phyloP scores from a whole-genome alignment of 2,113 vertebrate species.

The Sorex fumeus region DNA sequence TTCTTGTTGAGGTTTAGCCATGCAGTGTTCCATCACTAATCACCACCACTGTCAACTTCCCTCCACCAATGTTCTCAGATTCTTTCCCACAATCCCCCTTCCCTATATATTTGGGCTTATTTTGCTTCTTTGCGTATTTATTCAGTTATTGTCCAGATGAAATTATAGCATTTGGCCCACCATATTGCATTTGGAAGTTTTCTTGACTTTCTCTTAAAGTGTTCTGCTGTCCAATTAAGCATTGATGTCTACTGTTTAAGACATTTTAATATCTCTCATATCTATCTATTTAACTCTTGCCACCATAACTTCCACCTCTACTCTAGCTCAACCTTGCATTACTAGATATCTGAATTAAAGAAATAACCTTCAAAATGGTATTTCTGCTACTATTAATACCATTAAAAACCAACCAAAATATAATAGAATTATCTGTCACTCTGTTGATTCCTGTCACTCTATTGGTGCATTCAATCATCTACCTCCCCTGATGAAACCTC shows the following conservation, averaged over 20 bases:
- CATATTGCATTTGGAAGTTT: background rate
- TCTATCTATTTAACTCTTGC: background rate
- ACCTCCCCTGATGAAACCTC: background rate
- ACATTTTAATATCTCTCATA: background rate
- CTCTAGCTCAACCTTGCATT: background rate
- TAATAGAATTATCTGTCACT: background rate
- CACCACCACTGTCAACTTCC: too few relatives aligned
- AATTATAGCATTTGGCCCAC: background rate
- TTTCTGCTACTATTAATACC: background rate
- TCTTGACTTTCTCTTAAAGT: background rate
- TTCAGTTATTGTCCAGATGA: background rate
- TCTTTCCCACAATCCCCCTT: too few relatives aligned
- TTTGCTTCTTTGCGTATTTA: background rate
- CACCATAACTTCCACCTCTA: background rate
- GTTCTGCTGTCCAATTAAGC: background rate
- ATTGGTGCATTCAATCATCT: background rate
- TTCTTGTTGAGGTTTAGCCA: too few relatives aligned
- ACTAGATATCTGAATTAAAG: background rate
- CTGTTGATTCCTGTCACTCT: too few relatives aligned
- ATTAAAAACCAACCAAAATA: background rate
- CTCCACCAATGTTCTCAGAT: too few relatives aligned
- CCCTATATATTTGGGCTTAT: background rate
- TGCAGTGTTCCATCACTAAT: too few relatives aligned
- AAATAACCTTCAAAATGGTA: background rate
- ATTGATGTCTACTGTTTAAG: background rate